These are phyloP conservation scores for Acanthiza pusilla DNA, from an alignment of 2,797 vertebrate species.

Conservation along the genomic window DNA sequence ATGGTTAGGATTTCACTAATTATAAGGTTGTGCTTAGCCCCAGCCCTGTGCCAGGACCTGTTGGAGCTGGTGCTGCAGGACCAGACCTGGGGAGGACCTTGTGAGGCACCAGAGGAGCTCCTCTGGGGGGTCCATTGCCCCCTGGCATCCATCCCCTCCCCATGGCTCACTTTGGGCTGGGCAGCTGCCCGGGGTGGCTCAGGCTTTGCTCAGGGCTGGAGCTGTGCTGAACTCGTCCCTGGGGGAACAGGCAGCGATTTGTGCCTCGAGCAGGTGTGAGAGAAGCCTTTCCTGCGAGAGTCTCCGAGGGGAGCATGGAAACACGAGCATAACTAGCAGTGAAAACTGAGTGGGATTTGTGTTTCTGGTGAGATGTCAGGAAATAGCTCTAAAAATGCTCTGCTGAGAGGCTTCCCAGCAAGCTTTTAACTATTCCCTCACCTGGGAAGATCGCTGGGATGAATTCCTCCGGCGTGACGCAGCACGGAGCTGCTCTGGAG, in stretches of 20 bases:
- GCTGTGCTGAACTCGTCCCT: background rate
- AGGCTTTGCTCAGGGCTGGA: background rate
- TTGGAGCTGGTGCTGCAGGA: background rate
- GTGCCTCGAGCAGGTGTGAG: slow-evolving; percentile 40
- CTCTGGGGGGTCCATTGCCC: background rate
- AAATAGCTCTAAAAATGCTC: slow-evolving; percentile 42
- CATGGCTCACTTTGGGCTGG: background rate
- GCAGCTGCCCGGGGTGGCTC: background rate
- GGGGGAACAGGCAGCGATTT: background rate
- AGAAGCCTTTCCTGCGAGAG: slow-evolving; percentile 51
- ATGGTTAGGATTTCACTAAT: background rate
- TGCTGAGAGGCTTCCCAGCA: slow-evolving; percentile 46
- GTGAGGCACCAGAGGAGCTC: background rate
- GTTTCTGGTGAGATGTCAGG: slow-evolving; percentile 60
- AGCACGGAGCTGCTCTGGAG: background rate
- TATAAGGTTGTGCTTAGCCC: background rate
- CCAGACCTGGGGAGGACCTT: background rate
- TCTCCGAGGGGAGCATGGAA: slow-evolving; percentile 40
- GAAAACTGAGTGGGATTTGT: slow-evolving; percentile 63
- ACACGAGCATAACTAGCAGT: slow-evolving; percentile 35
- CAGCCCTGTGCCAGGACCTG: background rate
- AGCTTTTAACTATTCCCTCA: slow-evolving; percentile 30
- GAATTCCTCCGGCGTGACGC: background rate
- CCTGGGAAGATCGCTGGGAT: background rate
- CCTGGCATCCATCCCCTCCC: background rate